Evolutionary conservation across 2,797 vertebrate species (phyloP).

Genomic region (Rhinichthys osculus): DNA sequence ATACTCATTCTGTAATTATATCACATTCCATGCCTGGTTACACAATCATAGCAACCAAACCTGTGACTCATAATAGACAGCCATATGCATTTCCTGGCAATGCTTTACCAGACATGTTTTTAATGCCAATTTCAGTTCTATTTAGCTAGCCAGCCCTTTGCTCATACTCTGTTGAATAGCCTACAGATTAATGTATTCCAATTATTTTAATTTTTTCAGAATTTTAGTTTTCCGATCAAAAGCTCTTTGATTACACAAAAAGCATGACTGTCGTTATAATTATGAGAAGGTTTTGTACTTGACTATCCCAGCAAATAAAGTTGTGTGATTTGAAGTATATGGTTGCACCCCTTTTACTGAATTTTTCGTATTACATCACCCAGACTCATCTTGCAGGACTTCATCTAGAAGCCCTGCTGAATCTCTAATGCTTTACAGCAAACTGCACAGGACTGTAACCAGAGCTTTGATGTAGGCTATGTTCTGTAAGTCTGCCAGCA

Average conservation of each 20-base stretch:
- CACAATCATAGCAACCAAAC: constrained; percentile 15
- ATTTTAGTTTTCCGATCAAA: background rate
- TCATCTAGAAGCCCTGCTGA: background rate
- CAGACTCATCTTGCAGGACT: background rate
- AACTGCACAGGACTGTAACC: background rate
- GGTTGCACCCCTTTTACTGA: background rate
- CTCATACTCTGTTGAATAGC: background rate
- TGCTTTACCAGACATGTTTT: background rate
- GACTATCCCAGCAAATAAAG: background rate
- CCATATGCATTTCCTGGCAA: constrained; percentile 25
- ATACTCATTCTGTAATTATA: background rate
- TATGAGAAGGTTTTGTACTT: background rate
- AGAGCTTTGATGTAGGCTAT: background rate
- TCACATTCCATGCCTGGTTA: background rate
- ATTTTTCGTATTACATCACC: background rate
- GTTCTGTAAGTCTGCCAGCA: background rate
- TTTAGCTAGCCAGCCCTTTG: background rate
- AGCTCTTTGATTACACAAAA: background rate
- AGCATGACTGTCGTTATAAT: background rate
- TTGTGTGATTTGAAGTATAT: background rate
- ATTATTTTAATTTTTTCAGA: background rate
- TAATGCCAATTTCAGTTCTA: background rate
- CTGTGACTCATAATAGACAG: constrained; percentile 25
- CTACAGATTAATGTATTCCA: background rate
- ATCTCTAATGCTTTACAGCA: background rate